These are phyloP conservation scores for Macrobrachium rosenbergii DNA, from an alignment of 1,140 invertebrate species.

Conservation along the genomic window DNA sequence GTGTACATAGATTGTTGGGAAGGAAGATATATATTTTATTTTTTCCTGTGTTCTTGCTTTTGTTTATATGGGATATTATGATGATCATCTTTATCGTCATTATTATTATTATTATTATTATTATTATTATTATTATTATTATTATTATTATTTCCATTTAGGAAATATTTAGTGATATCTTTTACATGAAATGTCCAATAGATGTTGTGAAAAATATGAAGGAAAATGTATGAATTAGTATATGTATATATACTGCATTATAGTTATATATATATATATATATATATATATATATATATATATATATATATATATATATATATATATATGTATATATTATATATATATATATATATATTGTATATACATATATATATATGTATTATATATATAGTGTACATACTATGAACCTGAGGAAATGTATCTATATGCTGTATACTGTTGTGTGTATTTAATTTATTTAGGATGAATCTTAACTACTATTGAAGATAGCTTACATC, in stretches of 20 bases:
- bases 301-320: conserved; percentile 5
- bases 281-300: not conserved
- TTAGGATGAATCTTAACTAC: too few relatives aligned
- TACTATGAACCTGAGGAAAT: too few relatives aligned
- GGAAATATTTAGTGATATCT: conserved; percentile 45
- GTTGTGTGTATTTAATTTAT: too few relatives aligned
- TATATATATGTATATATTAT: not conserved
- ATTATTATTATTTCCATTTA: conserved; percentile 2
- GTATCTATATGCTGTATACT: too few relatives aligned
- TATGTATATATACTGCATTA: not conserved
- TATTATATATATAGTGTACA: not conserved
- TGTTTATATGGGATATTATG: conserved; percentile 40
- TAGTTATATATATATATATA: not conserved
- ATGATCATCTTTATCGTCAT: not conserved
- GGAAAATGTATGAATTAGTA: conserved; percentile 27
- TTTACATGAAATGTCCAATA: conserved; percentile 53
- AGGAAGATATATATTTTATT: conserved; percentile 50
- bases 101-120: too few relatives aligned
- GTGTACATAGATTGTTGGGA: conserved; percentile 58
- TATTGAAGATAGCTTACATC: too few relatives aligned
- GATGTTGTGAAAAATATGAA: conserved; percentile 48
- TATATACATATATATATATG: not conserved
- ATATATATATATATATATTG: too few relatives aligned
- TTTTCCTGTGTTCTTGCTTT: conserved; percentile 34
- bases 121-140: too few relatives aligned